Percentiles rank a stretch among this genome's conserved stretches.
Evolutionary conservation across 2,888 invertebrate species (phyloP).

Genomic region (Tetramorium bicarinatum): DNA sequence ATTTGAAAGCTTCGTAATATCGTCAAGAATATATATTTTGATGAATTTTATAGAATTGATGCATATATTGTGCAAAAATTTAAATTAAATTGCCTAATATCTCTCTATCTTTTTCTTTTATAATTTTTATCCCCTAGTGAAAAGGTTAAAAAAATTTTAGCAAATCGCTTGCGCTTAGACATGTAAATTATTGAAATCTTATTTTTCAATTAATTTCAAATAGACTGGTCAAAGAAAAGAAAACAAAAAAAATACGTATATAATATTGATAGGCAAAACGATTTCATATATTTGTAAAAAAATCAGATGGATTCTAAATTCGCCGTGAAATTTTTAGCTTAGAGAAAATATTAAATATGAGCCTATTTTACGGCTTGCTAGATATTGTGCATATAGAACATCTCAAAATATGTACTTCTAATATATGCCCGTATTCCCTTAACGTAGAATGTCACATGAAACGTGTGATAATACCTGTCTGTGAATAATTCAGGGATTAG

Average conservation of each 20-base stretch:
- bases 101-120: neutral
- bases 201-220: neutral
- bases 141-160: neutral
- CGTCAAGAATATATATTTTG: slow-evolving; percentile 7
- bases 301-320: neutral
- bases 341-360: neutral
- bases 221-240: neutral
- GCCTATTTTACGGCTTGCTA: neutral
- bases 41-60: neutral
- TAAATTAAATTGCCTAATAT: neutral
- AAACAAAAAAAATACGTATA: neutral
- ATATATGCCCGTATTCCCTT: slow-evolving; percentile 30
- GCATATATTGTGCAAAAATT: neutral
- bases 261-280: neutral
- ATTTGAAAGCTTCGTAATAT: neutral
- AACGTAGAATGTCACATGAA: slow-evolving; percentile 39
- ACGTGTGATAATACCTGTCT: slow-evolving; percentile 54
- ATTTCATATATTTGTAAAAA: neutral
- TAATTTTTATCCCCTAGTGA: neutral
- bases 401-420: slow-evolving; percentile 34
- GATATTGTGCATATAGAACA: neutral
- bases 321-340: neutral
- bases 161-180: neutral
- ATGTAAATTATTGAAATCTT: slow-evolving; percentile 18
- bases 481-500: slow-evolving; percentile 60